Evolutionary conservation across 2,113 vertebrate species (phyloP).

Genomic region (Xenopus borealis): DNA sequence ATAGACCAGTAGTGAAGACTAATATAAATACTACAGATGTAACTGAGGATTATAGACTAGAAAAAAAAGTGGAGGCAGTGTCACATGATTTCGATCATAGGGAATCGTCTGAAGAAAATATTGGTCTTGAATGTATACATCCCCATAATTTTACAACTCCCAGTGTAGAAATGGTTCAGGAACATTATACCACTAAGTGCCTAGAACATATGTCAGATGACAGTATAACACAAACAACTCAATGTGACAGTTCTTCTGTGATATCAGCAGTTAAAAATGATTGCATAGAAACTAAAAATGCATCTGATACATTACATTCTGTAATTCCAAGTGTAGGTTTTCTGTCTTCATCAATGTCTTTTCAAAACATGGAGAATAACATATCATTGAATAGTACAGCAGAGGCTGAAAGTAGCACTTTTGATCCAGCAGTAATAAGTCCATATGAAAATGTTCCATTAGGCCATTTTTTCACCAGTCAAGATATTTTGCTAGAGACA

Average conservation of each 20-base stretch:
- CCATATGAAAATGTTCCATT: slow-evolving; percentile 74
- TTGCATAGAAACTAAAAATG: slow-evolving; percentile 28
- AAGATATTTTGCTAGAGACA: slow-evolving; percentile 49
- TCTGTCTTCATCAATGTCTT: neutral
- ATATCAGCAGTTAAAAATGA: slow-evolving; percentile 15
- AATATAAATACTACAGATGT: neutral
- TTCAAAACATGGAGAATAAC: neutral
- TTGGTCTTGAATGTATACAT: no score
- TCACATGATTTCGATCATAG: no score
- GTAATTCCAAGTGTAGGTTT: neutral
- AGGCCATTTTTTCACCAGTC: slow-evolving; percentile 62
- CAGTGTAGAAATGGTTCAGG: slow-evolving; percentile 15
- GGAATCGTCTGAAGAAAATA: no score
- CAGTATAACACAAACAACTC: slow-evolving; percentile 13
- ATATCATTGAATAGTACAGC: neutral
- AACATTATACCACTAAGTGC: slow-evolving; percentile 13
- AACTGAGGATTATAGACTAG: no score
- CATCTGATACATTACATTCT: slow-evolving; percentile 17
- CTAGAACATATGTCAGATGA: slow-evolving; percentile 9
- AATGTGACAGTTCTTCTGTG: neutral
- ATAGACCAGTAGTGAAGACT: fast-evolving
- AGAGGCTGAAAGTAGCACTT: slow-evolving; percentile 5
- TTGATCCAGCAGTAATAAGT: slow-evolving; percentile 55
- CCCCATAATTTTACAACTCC: no score
- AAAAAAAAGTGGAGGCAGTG: no score